A percentile compares a stretch with the other conserved stretches of the same genome.
Conservation (phyloP, 64 coral and sea anemone species). For the Stichodactyla mertensii region DNA sequence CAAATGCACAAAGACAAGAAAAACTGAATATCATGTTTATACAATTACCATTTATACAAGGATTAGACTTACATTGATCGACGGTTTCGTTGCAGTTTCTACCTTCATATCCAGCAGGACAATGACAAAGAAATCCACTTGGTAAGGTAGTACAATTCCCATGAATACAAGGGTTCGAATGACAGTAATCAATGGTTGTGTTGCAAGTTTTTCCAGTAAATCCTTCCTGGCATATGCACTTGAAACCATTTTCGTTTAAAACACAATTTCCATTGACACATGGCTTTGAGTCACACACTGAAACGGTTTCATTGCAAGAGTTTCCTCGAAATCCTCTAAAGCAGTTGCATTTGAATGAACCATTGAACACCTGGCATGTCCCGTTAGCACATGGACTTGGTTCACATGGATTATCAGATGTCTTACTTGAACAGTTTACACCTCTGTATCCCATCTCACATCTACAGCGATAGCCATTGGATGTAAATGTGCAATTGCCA, state of each 20-base stretch:
- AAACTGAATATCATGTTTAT: background rate
- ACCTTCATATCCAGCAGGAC: constrained; percentile 44
- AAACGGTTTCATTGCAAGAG: constrained; percentile 36
- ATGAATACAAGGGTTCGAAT: constrained; percentile 44
- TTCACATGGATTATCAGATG: constrained; percentile 28
- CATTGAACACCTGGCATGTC: constrained; percentile 3
- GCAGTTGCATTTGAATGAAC: constrained; percentile 25
- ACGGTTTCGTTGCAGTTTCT: constrained; percentile 35
- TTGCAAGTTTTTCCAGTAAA: constrained; percentile 63
- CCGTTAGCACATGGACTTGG: constrained; percentile 51
- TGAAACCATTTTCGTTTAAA: constrained; percentile 42
- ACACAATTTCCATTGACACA: constrained; percentile 62
- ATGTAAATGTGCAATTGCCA: constrained; percentile 32
- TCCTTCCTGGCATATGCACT: constrained; percentile 48
- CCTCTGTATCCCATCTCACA: constrained; percentile 50
- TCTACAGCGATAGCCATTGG: constrained; percentile 22
- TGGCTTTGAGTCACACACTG: constrained; percentile 30
- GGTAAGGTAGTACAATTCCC: constrained; percentile 33
- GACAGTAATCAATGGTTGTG: constrained; percentile 35
- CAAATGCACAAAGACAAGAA: constrained; percentile 35
- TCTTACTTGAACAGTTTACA: constrained; percentile 2
- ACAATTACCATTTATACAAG: constrained; percentile 49
- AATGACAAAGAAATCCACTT: constrained; percentile 25
- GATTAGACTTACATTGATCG: constrained; percentile 44
- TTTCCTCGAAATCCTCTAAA: constrained; percentile 43